Base-by-base conservation (phyloP, 2,888 invertebrate genomes). In the Caenorhabditis sp. region DNA sequence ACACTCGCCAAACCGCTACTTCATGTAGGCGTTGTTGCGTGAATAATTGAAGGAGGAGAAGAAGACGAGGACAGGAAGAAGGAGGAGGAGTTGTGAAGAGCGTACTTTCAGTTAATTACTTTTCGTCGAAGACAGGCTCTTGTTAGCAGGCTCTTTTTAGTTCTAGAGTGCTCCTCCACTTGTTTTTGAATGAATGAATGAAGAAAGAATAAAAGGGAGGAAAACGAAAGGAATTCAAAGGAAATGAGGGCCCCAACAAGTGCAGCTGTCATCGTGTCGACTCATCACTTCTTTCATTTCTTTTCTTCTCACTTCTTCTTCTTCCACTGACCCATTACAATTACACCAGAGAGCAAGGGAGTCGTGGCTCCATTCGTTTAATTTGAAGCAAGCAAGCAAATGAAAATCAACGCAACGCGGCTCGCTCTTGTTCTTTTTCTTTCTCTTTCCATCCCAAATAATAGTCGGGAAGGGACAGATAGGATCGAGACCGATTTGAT, bases 21-120 rank as follows among this genome's bases (percentile, higher is more conserved):
- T 76, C 76, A 76, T 76, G 76, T 67, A 76, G 67, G 76, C 76
- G 76, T 76, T 67, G 76, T 76, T 68, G 76, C 76, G 76, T 67
- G 76, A 76, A 76, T 67, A 76, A 76, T 74, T 74, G 44, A 47
- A 47, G 18, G 47, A 58, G 58, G 58, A 64, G 40, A 50, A 58
- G n/a, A n/a, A n/a, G n/a, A n/a, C n/a, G n/a, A n/a, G n/a, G n/a
- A n/a, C n/a, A n/a, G 51, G 47, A 56, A 11, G 40, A 35, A 3
- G n/a, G 15, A 22, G 13, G 40, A 32, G 24, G 50, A 47, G 69
- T 47, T 37, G 37, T 51, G 51, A 51, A 53, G 71, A 20, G 67
- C 68, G 76, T 67, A 61, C 76, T 67, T 74, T 74, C 47, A 40
- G 65, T 74, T 76, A 76, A 76, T 76, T 67, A 61, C 76, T 76